Evolutionary conservation across 2,113 vertebrate species (phyloP).

Genomic region (Myxocyprinus asiaticus): DNA sequence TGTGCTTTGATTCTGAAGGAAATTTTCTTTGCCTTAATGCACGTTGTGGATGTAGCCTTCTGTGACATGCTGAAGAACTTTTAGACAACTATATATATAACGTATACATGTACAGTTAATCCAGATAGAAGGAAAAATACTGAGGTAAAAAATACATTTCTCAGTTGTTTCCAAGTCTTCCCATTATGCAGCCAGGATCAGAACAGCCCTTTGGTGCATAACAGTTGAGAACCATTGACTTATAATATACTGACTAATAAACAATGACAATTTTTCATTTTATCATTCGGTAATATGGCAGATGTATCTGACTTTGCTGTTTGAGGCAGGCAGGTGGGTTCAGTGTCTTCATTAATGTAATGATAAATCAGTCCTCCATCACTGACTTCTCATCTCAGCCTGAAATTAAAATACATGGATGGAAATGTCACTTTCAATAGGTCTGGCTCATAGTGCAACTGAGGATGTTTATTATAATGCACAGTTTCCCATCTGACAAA

Average conservation of each 20-base stretch:
- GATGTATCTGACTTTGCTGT: not conserved
- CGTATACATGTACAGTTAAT: too few relatives aligned
- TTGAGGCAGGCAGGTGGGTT: conserved; percentile 12
- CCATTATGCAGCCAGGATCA: too few relatives aligned
- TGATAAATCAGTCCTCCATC: conserved; percentile 31
- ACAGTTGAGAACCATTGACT: too few relatives aligned
- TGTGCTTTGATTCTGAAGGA: too few relatives aligned
- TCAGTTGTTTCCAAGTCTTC: too few relatives aligned
- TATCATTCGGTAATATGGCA: conserved; percentile 5
- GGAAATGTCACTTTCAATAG: conserved; percentile 14
- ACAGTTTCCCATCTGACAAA: not conserved
- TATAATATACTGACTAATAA: too few relatives aligned
- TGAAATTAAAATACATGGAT: conserved; percentile 1
- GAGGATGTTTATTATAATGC: conserved; percentile 10
- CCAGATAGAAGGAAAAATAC: too few relatives aligned
- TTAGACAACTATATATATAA: too few relatives aligned
- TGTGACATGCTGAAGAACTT: too few relatives aligned
- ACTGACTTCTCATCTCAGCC: conserved; percentile 2
- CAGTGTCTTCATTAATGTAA: conserved; percentile 24
- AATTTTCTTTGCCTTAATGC: too few relatives aligned
- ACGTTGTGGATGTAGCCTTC: too few relatives aligned
- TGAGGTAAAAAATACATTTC: too few relatives aligned
- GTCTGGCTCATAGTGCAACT: not conserved
- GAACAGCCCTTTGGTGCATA: not conserved
- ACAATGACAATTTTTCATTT: not conserved